These are phyloP conservation scores for Craterocephalus amniculus DNA, from an alignment of 2,797 vertebrate species.

Conservation along the genomic window DNA sequence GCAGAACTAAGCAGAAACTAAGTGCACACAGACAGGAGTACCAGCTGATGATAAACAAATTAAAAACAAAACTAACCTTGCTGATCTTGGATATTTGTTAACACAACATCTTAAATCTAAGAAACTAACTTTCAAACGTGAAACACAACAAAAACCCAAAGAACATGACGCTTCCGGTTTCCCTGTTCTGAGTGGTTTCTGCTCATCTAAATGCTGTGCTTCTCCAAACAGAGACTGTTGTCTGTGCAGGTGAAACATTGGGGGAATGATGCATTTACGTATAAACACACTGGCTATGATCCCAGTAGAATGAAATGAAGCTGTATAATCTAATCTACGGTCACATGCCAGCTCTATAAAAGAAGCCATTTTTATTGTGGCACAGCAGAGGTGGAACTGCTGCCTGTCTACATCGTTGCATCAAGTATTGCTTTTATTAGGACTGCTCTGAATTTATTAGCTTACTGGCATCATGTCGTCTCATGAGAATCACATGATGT, in stretches of 20 bases:
- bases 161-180: too few species aligned
- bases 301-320: constrained; percentile 52
- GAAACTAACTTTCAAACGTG: background rate
- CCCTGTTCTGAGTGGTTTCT: too few species aligned
- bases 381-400: constrained; percentile 10
- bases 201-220: too few species aligned
- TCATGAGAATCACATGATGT: background rate
- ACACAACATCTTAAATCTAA: background rate
- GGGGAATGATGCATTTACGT: constrained; percentile 49
- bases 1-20: background rate
- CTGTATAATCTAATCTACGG: constrained; percentile 58
- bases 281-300: constrained; percentile 65
- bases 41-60: background rate
- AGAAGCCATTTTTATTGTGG: constrained; percentile 31
- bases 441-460: constrained; percentile 25
- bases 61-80: background rate
- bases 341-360: constrained; percentile 54
- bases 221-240: background rate
- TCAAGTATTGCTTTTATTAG: constrained; percentile 30
- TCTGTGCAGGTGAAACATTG: background rate
- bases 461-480: constrained; percentile 17
- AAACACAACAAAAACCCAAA: background rate
- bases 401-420: constrained; percentile 14
- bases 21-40: background rate
- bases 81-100: background rate